Evolutionary conservation across 2,888 invertebrate species (phyloP), one percentile per base, ranked within the genome.

Genomic region (Archaeoteleia sp.): DNA sequence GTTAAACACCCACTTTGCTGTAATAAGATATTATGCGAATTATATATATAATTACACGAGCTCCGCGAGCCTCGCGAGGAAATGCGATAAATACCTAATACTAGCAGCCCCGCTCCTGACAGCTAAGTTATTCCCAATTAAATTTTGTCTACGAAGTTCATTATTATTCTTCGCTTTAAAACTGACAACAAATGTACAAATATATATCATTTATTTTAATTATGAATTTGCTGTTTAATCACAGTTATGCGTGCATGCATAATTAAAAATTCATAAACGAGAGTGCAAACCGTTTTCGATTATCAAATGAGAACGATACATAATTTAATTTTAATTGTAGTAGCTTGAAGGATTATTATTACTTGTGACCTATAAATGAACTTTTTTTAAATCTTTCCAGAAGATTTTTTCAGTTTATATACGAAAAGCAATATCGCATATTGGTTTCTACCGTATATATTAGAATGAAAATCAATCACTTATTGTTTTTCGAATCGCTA

Each of bases 11-110:
- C 53, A 57, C 51, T 54, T 55, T 55, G 14, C 32, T 15, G 61
- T 61, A 61, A 67, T 61, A 61, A 55, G 67, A 67, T 67, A 67
- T 67, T 54, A 55, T 39, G 61, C 61, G 55, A 61, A 61, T 51
- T 49, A 46, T n/a, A n/a, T n/a, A n/a, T n/a, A n/a, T 60, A 67
- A 67, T 67, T 61, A 48, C 55, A 46, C 61, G 48, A 60, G 53
- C 39, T 45, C 42, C 20, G 37, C 30, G 53, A 51, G 48, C 10
- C 45, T 46, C 35, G 30, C 37, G 23, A 42, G 51, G 55, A 46
- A 63, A 25, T 45, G 42, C 57, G 63, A 63, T 63, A 63, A 48
- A 53, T 66, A 58, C 46, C 51, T 53, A 66, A 58, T 53, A 60
- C 66, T 60, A 45, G 53, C 43, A 53, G 53, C 46, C 27, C 35